A percentile compares a stretch with the other conserved stretches of the same genome.
Evolutionary conservation across 2,888 invertebrate genomes (phyloP).

Genomic region (Bimastos eiseni): DNA sequence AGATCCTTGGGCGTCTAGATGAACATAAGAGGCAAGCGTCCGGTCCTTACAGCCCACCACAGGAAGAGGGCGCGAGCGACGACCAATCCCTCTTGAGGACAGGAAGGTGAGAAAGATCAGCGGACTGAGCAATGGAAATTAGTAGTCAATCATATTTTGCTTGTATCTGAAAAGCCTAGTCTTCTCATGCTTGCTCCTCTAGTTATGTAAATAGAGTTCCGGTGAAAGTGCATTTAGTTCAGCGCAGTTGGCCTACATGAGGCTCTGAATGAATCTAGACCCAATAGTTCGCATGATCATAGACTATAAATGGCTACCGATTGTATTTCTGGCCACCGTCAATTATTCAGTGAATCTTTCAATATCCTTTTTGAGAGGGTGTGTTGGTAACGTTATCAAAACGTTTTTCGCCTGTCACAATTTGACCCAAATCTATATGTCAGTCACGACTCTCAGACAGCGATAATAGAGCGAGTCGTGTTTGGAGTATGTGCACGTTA

Average conservation of each 20-base stretch:
- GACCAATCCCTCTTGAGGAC: conserved; percentile 56
- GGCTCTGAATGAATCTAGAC: neutral
- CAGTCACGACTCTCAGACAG: neutral
- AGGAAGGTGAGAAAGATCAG: conserved; percentile 52
- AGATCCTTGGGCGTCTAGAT: conserved; percentile 41
- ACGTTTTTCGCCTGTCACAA: neutral
- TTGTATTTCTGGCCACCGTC: no score
- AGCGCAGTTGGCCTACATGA: neutral
- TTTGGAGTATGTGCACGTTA: no score
- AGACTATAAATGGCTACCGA: neutral
- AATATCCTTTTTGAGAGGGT: neutral
- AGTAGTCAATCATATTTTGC: neutral
- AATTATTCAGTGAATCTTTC: no score
- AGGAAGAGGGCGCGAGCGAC: conserved; percentile 51
- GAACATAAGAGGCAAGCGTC: conserved; percentile 36
- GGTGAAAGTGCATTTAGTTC: neutral
- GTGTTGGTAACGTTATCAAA: neutral
- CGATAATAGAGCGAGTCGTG: no score
- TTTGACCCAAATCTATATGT: neutral
- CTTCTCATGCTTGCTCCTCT: neutral
- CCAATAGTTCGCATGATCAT: neutral
- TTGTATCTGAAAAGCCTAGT: neutral
- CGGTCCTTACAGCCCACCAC: conserved; percentile 39
- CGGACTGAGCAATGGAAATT: neutral
- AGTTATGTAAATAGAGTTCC: neutral